Conservation (phyloP, 2,113 vertebrate genomes). For the Platysternon megacephalum region DNA sequence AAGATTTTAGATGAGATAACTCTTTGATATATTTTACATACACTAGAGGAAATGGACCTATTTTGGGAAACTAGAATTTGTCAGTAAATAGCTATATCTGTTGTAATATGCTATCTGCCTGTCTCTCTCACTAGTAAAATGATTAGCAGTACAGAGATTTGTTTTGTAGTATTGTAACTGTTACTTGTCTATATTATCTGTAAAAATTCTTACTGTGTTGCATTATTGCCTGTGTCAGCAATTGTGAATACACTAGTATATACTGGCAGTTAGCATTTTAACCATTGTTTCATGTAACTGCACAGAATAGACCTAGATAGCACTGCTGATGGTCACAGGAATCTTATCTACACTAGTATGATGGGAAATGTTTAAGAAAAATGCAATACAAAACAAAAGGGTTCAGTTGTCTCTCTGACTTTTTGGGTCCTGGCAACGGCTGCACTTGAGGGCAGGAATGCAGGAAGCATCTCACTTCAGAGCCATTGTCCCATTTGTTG, state of each 20-base stretch:
- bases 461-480: background rate
- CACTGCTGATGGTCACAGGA: background rate
- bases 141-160: conserved; percentile 21
- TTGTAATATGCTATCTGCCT: conserved; percentile 39
- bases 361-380: background rate
- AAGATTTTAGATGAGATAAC: conserved; percentile 36
- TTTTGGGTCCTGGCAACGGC: background rate
- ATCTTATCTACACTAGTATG: background rate
- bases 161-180: background rate
- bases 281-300: background rate
- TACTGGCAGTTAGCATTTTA: background rate
- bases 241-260: background rate
- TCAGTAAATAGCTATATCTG: conserved; percentile 20
- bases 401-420: background rate
- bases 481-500: background rate
- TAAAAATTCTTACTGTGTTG: background rate
- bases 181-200: background rate
- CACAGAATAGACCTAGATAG: background rate
- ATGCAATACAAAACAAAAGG: background rate
- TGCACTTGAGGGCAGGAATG: background rate
- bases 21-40: conserved; percentile 59
- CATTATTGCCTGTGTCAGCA: background rate
- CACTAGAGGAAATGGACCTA: conserved; percentile 5
- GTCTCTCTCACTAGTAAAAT: conserved; percentile 36
- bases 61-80: conserved; percentile 55